phyloP scores from a whole-genome alignment of 1,140 invertebrate species.

The Vanessa tameamea region DNA sequence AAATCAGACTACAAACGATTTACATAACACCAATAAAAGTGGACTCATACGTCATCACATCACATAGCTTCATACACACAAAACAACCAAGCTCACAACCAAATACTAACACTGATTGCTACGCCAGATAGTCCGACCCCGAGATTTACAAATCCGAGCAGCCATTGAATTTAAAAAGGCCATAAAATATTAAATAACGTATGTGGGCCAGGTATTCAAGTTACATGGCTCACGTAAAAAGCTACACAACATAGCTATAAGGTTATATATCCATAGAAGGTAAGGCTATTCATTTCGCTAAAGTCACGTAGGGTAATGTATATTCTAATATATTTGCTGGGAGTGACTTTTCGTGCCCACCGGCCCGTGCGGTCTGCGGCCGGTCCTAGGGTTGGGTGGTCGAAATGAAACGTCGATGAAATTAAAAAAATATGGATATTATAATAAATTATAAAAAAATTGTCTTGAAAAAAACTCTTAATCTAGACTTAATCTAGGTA shows the following conservation, averaged over 20 bases:
- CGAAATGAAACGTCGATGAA: background rate
- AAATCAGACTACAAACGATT: too few relatives aligned
- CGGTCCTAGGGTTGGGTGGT: slow-evolving; percentile 43
- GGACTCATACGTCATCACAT: background rate
- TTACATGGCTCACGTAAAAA: slow-evolving; percentile 44
- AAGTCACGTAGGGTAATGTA: slow-evolving; percentile 78
- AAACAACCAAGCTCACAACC: background rate
- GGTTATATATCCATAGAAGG: slow-evolving; percentile 46
- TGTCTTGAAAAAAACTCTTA: too few relatives aligned
- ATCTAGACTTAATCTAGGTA: too few relatives aligned
- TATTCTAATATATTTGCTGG: slow-evolving; percentile 80
- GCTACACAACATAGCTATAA: slow-evolving; percentile 24
- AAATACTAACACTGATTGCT: slow-evolving; percentile 1
- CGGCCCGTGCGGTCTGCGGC: slow-evolving; percentile 75
- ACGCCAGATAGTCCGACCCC: background rate
- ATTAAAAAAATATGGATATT: too few relatives aligned
- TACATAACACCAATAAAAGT: too few relatives aligned
- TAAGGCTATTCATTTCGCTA: slow-evolving; percentile 68
- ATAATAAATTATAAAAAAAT: too few relatives aligned
- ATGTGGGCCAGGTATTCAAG: slow-evolving; percentile 51
- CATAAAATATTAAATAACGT: slow-evolving; percentile 40
- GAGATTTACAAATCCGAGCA: slow-evolving; percentile 5
- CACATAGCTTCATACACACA: background rate
- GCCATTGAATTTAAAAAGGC: slow-evolving; percentile 38
- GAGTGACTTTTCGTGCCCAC: slow-evolving; percentile 77